phyloP scores from a whole-genome alignment of 1,140 invertebrate genomes.

The Drosophila elegans region DNA sequence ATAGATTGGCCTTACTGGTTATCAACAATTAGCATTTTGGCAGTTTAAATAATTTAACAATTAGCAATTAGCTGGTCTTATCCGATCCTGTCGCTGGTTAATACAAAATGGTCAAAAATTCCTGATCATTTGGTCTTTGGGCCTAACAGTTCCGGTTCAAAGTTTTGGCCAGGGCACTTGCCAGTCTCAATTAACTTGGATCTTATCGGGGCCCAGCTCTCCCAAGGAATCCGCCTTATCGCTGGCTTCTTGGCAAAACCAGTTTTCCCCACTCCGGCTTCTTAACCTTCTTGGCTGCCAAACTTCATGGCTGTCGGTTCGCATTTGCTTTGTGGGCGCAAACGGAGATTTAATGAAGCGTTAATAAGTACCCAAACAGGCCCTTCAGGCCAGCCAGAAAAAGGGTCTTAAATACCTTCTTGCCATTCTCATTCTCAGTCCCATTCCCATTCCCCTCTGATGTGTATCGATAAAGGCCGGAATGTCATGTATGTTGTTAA shows the following conservation, averaged over 20 bases:
- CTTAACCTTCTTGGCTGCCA: constrained; percentile 26
- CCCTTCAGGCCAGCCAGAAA: constrained; percentile 44
- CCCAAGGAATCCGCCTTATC: constrained; percentile 27
- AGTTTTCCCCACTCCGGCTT: constrained; percentile 29
- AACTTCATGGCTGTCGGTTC: constrained; percentile 55
- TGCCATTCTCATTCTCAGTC: neutral
- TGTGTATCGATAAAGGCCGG: constrained; percentile 43
- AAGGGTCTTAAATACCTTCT: constrained; percentile 52
- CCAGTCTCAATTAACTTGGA: constrained; percentile 74
- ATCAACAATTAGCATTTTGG: constrained; percentile 38
- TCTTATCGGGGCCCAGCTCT: constrained; percentile 50
- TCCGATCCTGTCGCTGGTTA: constrained; percentile 64
- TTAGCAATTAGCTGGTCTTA: constrained; percentile 41
- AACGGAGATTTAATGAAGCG: constrained; percentile 72
- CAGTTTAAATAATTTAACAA: constrained; percentile 46
- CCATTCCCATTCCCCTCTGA: too few relatives aligned
- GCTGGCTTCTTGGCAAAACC: constrained; percentile 49
- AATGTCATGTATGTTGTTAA: constrained; percentile 41
- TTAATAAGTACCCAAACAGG: constrained; percentile 68
- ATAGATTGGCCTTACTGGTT: constrained; percentile 1
- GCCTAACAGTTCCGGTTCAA: constrained; percentile 25
- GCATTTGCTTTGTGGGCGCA: constrained; percentile 61
- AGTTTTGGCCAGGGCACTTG: constrained; percentile 69
- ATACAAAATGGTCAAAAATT: constrained; percentile 43
- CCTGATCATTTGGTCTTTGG: neutral